These are phyloP conservation scores for Lasioglossum vierecki DNA, from an alignment of 2,888 invertebrate species.

Conservation along the genomic window DNA sequence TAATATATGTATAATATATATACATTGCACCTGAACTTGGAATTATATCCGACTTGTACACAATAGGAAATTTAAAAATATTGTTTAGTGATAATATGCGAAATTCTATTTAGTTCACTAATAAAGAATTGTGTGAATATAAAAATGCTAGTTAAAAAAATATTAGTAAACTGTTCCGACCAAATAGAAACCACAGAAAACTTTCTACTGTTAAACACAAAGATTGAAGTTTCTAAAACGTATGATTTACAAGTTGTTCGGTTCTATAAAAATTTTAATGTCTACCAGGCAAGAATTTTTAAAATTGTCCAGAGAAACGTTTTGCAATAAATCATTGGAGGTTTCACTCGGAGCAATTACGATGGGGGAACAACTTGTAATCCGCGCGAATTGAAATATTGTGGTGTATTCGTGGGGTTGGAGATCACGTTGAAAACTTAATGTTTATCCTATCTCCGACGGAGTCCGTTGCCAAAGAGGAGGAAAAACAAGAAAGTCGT, in stretches of 20 bases:
- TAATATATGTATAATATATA: no score
- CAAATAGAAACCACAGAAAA: neutral
- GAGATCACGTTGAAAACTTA: neutral
- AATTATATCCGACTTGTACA: no score
- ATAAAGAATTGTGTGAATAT: neutral
- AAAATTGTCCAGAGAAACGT: neutral
- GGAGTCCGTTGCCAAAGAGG: neutral
- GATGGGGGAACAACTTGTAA: neutral
- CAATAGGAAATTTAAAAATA: no score
- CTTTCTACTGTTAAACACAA: neutral
- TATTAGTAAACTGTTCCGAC: neutral
- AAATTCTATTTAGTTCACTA: no score
- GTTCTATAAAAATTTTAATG: neutral
- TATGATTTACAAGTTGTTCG: neutral
- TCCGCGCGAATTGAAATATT: neutral
- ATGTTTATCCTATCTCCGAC: slow-evolving; percentile 3
- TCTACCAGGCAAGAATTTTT: neutral
- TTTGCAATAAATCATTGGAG: neutral
- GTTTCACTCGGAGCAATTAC: neutral
- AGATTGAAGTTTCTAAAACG: neutral
- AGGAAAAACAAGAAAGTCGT: slow-evolving; percentile 6
- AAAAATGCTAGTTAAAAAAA: no score
- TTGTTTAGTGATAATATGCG: no score
- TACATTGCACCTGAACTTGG: no score
- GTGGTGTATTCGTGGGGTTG: no score